These are phyloP conservation scores for Zosterops hypoxanthus DNA, from an alignment of 2,113 vertebrate genomes.

Conservation along the genomic window DNA sequence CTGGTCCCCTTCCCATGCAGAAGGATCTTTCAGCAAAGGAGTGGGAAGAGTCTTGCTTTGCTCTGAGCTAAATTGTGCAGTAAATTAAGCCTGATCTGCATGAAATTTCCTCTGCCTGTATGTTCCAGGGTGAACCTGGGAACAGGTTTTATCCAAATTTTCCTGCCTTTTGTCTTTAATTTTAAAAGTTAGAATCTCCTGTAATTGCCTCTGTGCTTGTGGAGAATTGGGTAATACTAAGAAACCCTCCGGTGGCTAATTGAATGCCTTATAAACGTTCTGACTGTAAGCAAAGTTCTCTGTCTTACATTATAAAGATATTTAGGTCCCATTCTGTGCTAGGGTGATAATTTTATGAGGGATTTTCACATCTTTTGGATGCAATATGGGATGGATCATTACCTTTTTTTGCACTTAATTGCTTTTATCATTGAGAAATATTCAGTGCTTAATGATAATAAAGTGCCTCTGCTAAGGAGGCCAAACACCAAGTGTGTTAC, in stretches of 20 bases:
- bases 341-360: slow-evolving; percentile 42
- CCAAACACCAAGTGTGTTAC: background rate
- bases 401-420: slow-evolving; percentile 56
- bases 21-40: background rate
- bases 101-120: background rate
- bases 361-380: slow-evolving; percentile 41
- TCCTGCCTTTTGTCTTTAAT: slow-evolving; percentile 29
- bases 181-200: slow-evolving; percentile 24
- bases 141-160: slow-evolving; percentile 13
- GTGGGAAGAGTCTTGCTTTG: background rate
- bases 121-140: background rate
- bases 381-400: slow-evolving; percentile 48
- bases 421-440: slow-evolving; percentile 56
- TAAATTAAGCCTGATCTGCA: background rate
- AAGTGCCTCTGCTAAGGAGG: slow-evolving; percentile 19
- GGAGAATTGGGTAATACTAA: background rate
- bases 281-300: slow-evolving; percentile 33
- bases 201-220: background rate
- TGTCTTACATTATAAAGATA: slow-evolving; percentile 48
- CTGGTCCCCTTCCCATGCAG: background rate
- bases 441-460: slow-evolving; percentile 22
- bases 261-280: slow-evolving; percentile 19
- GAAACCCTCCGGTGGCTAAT: background rate
- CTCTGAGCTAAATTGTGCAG: background rate
- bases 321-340: slow-evolving; percentile 27